phyloP scores from a whole-genome alignment of 2,888 invertebrate genomes.

The Didymodactylos carnosus region DNA sequence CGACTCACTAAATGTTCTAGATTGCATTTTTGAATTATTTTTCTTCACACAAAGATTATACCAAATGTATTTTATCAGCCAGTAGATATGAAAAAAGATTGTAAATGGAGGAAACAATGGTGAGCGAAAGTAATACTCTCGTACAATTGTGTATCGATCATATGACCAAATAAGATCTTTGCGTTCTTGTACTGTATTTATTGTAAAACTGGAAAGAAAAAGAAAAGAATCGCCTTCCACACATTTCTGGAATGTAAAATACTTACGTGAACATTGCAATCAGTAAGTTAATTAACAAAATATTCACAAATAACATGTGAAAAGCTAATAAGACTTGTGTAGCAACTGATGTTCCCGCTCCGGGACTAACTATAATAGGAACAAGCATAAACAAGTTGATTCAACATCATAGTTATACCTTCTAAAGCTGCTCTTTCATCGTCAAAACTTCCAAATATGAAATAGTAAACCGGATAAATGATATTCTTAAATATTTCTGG shows the following conservation, averaged over 20 bases:
- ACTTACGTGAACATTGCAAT: conserved; percentile 35
- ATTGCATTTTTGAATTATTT: too few species aligned
- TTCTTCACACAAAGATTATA: too few species aligned
- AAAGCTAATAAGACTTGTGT: conserved; percentile 15
- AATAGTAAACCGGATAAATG: not conserved
- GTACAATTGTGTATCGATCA: conserved; percentile 28
- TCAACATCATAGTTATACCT: not conserved
- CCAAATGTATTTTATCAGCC: not conserved
- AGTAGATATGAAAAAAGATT: conserved; percentile 23
- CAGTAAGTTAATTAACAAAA: conserved; percentile 32
- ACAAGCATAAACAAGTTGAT: not conserved
- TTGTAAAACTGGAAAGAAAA: conserved; percentile 27
- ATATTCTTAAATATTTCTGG: not conserved
- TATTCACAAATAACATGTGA: conserved; percentile 26
- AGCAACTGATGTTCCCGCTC: too few species aligned
- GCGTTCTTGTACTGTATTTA: conserved; percentile 28
- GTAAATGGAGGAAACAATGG: conserved; percentile 31
- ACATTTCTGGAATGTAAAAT: not conserved
- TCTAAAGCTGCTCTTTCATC: not conserved
- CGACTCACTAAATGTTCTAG: too few species aligned
- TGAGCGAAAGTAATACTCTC: conserved; percentile 29
- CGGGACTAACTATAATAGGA: too few species aligned
- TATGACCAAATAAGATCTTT: conserved; percentile 29
- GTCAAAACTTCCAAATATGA: not conserved
- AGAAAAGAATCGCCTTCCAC: not conserved